Evolutionary conservation across 2,797 vertebrate species (phyloP), one percentile per base, ranked within the genome.

Genomic region (Salmo trutta): DNA sequence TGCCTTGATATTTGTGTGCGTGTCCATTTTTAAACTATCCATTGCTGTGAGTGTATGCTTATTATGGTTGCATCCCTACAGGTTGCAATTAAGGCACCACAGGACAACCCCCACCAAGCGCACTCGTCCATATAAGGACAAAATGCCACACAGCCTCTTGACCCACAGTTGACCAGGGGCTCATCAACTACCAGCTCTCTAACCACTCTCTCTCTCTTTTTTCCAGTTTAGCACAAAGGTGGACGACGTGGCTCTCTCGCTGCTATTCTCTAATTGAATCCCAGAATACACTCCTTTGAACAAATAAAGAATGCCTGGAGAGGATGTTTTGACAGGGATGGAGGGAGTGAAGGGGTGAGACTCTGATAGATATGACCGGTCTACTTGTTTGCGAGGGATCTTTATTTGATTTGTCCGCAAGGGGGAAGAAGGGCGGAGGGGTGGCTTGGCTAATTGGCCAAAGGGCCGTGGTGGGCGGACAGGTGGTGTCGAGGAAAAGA

Each of bases 391-490:
- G 29, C 16, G 65, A 67, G 65, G 64, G 16, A 3, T 15, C 41
- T 47, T 12, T 12, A 47, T 3, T 47, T 47, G 8, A 47, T 3
- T 47, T 47, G 2, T 47, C 41, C 10, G 10, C 8, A 10, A 47
- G 41, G 41, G 10, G 10, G 15, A 31, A 31, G 12, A 66, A 31
- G 64, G 27, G 4, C 24, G 4, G 27, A 66, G 29, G 67, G 81
- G 16, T 59, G 64, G 86, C 66, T 24, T 77, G 77, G 77, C 79
- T 88, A 88, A 91, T 87, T 89, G 65, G 83, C 80, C 83, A 84
- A 87, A 86, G 82, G 76, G 66, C 76, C 41, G 56, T 19, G 29
- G 73, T 10, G 41, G 41, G 41, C 67, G 29, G 36, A 80, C 71
- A 77, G 36, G 41, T 10, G 3, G 65, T 17, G n/a, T 21, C 1